A percentile compares a stretch with the other conserved stretches of the same genome.
Conservation (phyloP, 1,140 invertebrate species). For the Pantala flavescens region DNA sequence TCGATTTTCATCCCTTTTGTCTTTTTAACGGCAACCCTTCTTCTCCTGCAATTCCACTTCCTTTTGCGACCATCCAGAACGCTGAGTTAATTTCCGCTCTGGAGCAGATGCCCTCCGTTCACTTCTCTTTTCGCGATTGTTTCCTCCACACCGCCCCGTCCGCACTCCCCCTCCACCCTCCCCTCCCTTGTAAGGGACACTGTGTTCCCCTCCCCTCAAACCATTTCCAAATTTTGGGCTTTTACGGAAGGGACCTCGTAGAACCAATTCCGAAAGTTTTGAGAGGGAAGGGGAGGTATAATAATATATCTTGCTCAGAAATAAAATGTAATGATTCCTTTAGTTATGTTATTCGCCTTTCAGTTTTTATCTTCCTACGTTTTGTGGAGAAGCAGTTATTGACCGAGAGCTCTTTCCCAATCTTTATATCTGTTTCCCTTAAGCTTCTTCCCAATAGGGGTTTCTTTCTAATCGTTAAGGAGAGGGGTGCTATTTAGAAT, state of each 20-base stretch:
- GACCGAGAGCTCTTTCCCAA: no score
- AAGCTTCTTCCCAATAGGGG: no score
- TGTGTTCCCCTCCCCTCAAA: neutral
- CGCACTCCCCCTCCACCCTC: neutral
- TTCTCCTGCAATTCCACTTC: neutral
- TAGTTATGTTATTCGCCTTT: neutral
- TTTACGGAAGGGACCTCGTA: neutral
- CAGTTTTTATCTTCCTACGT: neutral
- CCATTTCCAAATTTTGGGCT: neutral
- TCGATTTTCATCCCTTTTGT: neutral
- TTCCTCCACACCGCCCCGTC: neutral
- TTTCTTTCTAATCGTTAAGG: no score
- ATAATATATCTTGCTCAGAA: neutral
- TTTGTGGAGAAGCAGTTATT: no score
- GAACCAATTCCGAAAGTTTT: neutral
- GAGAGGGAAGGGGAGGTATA: neutral
- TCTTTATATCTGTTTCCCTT: no score
- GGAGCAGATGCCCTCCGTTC: conserved; percentile 1
- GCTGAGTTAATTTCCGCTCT: neutral
- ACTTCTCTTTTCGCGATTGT: neutral
- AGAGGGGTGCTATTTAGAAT: no score
- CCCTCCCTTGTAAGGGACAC: neutral
- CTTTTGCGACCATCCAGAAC: neutral
- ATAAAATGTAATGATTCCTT: neutral
- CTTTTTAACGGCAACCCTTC: neutral